A percentile compares a stretch with the other conserved stretches of the same genome.
phyloP scores from a whole-genome alignment of 2,888 invertebrate species.

The Drosophila mayaguana region DNA sequence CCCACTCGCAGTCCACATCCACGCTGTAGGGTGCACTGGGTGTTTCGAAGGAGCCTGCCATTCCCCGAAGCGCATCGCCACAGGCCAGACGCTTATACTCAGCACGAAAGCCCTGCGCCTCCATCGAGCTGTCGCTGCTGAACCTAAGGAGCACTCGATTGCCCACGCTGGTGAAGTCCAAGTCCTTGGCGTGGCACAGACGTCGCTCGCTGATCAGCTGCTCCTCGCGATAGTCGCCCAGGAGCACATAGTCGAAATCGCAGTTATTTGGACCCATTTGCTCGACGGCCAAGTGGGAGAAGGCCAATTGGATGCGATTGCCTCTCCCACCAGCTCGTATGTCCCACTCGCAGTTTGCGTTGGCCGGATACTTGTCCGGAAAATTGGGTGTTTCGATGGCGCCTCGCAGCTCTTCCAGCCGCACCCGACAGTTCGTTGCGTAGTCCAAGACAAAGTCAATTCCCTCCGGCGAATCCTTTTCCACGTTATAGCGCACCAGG shows the following conservation, averaged over 20 bases:
- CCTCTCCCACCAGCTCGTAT: conserved; percentile 91
- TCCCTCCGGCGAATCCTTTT: conserved; percentile 41
- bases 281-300: conserved; percentile 92
- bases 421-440: conserved; percentile 67
- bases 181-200: conserved; percentile 61
- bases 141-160: conserved; percentile 87
- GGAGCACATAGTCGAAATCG: conserved; percentile 87
- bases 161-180: conserved; percentile 63
- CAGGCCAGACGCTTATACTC: conserved; percentile 93
- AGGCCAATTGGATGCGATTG: conserved; percentile 92
- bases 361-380: conserved; percentile 89
- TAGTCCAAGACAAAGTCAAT: conserved; percentile 77
- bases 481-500: conserved; percentile 73
- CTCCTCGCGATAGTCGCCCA: conserved; percentile 85
- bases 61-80: conserved; percentile 88
- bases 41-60: conserved; percentile 86
- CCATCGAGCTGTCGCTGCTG: conserved; percentile 86
- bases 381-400: conserved; percentile 95
- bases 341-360: conserved; percentile 90
- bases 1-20: conserved; percentile 91
- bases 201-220: conserved; percentile 78
- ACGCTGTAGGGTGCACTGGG: conserved; percentile 89
- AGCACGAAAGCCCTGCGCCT: conserved; percentile 90
- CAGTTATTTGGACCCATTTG: conserved; percentile 84
- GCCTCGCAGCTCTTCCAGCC: conserved; percentile 86